Evolutionary conservation across 2,888 invertebrate genomes (phyloP), one percentile per base, ranked within the genome.

Genomic region (Acrobasis consociella): DNA sequence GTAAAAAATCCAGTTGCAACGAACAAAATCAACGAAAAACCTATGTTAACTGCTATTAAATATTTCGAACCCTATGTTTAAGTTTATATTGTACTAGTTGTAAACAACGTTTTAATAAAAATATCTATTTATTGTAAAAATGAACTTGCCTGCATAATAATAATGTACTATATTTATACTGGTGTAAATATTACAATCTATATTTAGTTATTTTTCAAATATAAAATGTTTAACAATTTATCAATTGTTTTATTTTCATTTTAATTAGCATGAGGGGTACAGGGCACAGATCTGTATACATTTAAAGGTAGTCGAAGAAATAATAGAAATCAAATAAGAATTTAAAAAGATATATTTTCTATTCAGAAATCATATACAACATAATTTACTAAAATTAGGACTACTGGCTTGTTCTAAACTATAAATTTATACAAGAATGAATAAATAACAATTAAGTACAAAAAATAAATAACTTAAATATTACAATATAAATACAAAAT

Each of bases 1-100:
- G 95, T 94, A 62, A 95, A 94, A 77, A 94, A 95, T 69, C 93
- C 93, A 72, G 93, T 94, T 67, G 89, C 94, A 75, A 94, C 93
- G 89, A 93, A 92, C 83, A 92, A 91, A 87, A 86, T 90, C 87
- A 93, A 91, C 88, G 93, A 93, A 79, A 91, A 91, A 78, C 80
- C 92, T 79, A 91, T 91, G 89, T 93, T 92, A 81, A 93, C 93
- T 80, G 93, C 93, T 85, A 93, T 93, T 67, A 93, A 93, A 83
- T 93, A 93, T 81, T 93, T 92, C 79, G 93, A 93, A 73, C 93
- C 93, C 59, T 93, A 93, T 73, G 91, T 93, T 72, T 93, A 90
- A 83, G 71, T 64, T 59, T 62, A 62, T 63, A 49, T 72, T 73
- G 71, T 66, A 64, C 68, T 66, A 63, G 49, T 55, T 73, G 69